Evolutionary conservation across 1,140 invertebrate species (phyloP), one percentile per base, ranked within the genome.

Genomic region (Potamilus streckersoni): DNA sequence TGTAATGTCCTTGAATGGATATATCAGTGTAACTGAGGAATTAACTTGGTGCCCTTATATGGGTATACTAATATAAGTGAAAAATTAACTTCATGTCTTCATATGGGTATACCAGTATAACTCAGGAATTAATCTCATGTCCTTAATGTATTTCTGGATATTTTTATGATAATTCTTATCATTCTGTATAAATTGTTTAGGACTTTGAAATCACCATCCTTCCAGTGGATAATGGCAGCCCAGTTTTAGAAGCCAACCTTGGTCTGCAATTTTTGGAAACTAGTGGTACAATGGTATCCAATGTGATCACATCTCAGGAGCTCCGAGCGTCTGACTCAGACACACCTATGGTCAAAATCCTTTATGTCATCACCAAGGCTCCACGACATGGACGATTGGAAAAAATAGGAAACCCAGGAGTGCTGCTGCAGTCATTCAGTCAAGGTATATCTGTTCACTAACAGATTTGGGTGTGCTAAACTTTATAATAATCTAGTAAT

Each of bases 251-350:
- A 23, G 77, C 76, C 4, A 89, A 89, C 72, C 65, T 82, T 56
- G 88, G 88, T n/a, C 69, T 89, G 49, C 82, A 86, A 59, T 87
- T 86, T 73, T 78, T 89, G 56, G 84, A 85, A 69, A 73, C 77
- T 11, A 66, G 75, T 14, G 79, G 78, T 23, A 73, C 74, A 17
- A 66, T 82, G 80, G 72, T 79, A 19, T 82, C 83, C 16, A 87
- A 86, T 73, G 73, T 84, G 31, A 87, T 89, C 62, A 86, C 84
- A 60, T 55, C 78, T 14, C 66, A 78, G 59, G 83, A 88, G 60
- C 73, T 89, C 66, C 73, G 78, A 65, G 82, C 82, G 0, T 74
- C 73, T 17, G 87, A 89, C 77, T 71, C 81, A 19, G 87, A 88
- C 72, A 88, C 87, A 3, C n/a, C 69, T 2, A 64, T 82, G 14